Evolutionary conservation across 1,140 invertebrate genomes (phyloP).

Genomic region (Brachionus calyciflorus): DNA sequence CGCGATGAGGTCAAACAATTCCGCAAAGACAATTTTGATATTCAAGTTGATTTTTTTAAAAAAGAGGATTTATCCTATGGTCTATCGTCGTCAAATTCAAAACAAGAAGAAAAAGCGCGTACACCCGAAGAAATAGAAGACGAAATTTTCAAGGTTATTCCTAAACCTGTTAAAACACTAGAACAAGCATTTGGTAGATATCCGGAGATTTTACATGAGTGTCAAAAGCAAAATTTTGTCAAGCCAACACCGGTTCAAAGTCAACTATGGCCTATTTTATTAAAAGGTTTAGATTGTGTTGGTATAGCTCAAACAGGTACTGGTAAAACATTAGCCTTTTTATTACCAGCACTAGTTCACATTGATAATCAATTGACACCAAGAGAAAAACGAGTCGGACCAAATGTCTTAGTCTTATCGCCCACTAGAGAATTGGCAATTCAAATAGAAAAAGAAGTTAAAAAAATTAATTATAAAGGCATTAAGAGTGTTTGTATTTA

Average conservation of each 20-base stretch:
- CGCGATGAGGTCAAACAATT: constrained; percentile 40
- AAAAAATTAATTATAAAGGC: constrained; percentile 76
- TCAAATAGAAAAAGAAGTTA: constrained; percentile 83
- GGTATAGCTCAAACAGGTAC: constrained; percentile 82
- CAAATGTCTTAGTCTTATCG: constrained; percentile 79
- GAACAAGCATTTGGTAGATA: constrained; percentile 77
- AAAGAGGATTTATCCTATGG: constrained; percentile 17
- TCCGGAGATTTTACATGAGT: constrained; percentile 61
- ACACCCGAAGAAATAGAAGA: neutral
- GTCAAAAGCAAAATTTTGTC: constrained; percentile 54
- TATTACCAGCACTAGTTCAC: constrained; percentile 83
- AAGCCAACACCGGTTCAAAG: constrained; percentile 60
- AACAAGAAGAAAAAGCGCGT: neutral
- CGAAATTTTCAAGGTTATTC: constrained; percentile 63
- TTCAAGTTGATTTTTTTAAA: constrained; percentile 36
- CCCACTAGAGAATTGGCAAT: constrained; percentile 84
- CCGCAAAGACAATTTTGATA: constrained; percentile 34
- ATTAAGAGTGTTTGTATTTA: constrained; percentile 83
- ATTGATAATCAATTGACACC: constrained; percentile 75
- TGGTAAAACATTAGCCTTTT: constrained; percentile 84
- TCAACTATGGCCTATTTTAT: constrained; percentile 82
- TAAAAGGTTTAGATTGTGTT: constrained; percentile 81
- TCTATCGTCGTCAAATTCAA: neutral
- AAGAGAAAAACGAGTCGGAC: constrained; percentile 69
- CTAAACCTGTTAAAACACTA: constrained; percentile 79